Conservation (phyloP, 1,140 invertebrate genomes). For the Drepana arcuata region DNA sequence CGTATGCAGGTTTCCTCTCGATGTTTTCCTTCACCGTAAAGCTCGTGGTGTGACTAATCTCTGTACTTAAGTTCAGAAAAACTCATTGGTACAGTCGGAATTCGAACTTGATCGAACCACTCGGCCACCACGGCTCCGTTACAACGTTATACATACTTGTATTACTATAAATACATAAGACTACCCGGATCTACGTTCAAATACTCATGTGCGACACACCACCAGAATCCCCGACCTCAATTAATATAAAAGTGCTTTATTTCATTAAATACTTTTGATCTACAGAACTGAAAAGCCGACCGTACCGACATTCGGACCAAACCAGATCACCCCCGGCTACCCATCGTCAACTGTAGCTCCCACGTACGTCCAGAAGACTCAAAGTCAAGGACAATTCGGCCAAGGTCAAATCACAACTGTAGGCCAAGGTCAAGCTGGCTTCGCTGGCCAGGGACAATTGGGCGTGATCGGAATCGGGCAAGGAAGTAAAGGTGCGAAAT, state of each 20-base stretch:
- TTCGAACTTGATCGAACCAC: too few relatives aligned
- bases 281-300: constrained; percentile 20
- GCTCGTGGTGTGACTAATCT: too few relatives aligned
- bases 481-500: not conserved
- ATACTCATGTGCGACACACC: not conserved
- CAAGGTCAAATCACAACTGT: constrained; percentile 16
- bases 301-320: constrained; percentile 18
- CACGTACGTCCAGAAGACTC: constrained; percentile 8
- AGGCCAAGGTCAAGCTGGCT: constrained; percentile 21
- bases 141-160: too few relatives aligned
- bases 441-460: constrained; percentile 3
- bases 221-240: not conserved
- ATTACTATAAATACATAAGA: too few relatives aligned
- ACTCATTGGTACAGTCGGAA: not conserved
- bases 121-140: too few relatives aligned
- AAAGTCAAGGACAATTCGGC: constrained; percentile 25
- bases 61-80: too few relatives aligned
- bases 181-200: not conserved
- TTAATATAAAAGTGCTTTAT: not conserved
- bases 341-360: constrained; percentile 6
- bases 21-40: not conserved
- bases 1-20: not conserved
- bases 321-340: constrained; percentile 25
- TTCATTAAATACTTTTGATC: not conserved
- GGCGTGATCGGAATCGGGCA: constrained; percentile 6